Conservation (phyloP, 2,888 invertebrate species). For the Eugnorisma glareosa region DNA sequence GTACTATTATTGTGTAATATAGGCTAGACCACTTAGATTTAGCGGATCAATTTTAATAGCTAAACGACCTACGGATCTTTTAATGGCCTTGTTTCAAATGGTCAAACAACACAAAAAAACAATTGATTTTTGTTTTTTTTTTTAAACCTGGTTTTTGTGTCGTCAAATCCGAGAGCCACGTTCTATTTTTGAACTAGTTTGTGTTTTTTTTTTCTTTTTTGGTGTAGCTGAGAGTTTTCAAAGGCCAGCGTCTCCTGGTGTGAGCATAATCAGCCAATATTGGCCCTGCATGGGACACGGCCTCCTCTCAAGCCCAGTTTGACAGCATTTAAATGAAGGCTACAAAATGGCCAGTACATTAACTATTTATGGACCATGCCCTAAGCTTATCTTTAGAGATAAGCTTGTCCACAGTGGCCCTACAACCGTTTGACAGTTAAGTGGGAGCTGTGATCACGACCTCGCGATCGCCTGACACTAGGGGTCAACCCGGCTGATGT, state of each 20-base stretch:
- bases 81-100: constrained; percentile 63
- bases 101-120: no score
- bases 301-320: neutral
- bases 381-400: constrained; percentile 17
- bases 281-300: neutral
- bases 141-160: neutral
- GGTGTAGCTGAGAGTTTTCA: neutral
- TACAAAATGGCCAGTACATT: neutral
- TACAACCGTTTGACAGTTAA: constrained; percentile 40
- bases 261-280: neutral
- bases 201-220: constrained; percentile 3
- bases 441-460: constrained; percentile 40
- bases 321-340: neutral
- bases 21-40: constrained; percentile 67
- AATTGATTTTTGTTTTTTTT: constrained; percentile 44
- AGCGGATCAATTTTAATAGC: constrained; percentile 65
- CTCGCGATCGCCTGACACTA: constrained; percentile 18
- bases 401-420: constrained; percentile 13
- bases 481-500: constrained; percentile 8
- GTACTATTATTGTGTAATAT: constrained; percentile 74
- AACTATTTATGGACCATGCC: constrained; percentile 2
- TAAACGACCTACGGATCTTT: constrained; percentile 49
- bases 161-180: constrained; percentile 1
- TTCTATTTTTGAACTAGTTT: constrained; percentile 31
- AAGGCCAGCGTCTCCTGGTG: neutral